Base-by-base conservation (phyloP, 1,140 invertebrate species). In the Nixonia krombeini region DNA sequence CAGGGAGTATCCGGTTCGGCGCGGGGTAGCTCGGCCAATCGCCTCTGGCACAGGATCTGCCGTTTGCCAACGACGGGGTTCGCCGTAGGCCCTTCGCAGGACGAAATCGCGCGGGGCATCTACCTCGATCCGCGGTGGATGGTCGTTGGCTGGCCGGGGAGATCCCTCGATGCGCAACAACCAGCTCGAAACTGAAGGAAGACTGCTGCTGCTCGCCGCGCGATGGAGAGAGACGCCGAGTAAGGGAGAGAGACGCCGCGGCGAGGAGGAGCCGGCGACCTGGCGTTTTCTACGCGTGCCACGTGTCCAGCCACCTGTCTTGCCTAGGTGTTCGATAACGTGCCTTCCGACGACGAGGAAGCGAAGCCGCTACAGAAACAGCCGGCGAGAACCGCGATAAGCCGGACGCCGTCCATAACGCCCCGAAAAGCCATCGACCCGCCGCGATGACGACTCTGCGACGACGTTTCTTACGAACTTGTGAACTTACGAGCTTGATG, bases 231-330 rank as follows among this genome's bases (percentile, higher is more conserved):
- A 59, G 31, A 6, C 23, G 44, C n/a, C n/a, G 21, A 26, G 45
- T 46, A 44, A 42, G 46, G 65, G 37, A 56, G 61, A 7, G 45
- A 42, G 59, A 55, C 51, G 37, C 38, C 35, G 47, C 50, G 35
- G 9, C 41, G 62, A 63, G 55, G 50, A 67, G 65, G 37, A 67
- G 64, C 38, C 55, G 70, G 58, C 55, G 70, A 56, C 62, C 59
- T 62, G 50, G 58, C 50, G 45, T 70, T 74, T 64, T 70, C 65
- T 66, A 63, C 75, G 72, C 67, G 72, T 71, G 73, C 74, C 79
- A 79, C 79, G 77, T 79, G 77, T 78, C 64, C 71, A 61, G 63
- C 69, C 79, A 81, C 76, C 79, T 81, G 77, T 79, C 72, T 59
- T 40, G 44, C 38, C 67, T 77, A 72, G 59, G 55, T 57, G 38